Evolutionary conservation across 2,113 vertebrate genomes (phyloP).

Genomic region (Misgurnus mizolepis): DNA sequence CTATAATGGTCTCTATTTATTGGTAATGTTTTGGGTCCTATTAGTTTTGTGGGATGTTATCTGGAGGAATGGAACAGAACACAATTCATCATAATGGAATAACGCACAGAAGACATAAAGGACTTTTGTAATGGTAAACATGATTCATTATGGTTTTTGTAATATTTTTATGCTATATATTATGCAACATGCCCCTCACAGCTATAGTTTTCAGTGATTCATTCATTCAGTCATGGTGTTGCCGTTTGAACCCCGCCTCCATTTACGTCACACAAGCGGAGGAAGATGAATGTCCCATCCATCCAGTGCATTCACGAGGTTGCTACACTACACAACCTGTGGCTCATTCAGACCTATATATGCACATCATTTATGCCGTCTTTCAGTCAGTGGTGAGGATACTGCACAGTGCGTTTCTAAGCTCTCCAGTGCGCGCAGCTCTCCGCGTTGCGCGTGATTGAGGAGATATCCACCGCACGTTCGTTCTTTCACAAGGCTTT

Average conservation of each 20-base stretch:
- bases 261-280: constrained; percentile 50
- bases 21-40: too few species aligned
- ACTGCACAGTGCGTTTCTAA: background rate
- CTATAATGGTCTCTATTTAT: too few species aligned
- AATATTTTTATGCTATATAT: too few species aligned
- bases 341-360: constrained; percentile 2
- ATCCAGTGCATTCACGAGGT: background rate
- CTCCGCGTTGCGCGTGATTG: background rate
- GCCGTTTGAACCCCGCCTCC: constrained; percentile 35
- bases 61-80: too few species aligned
- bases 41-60: too few species aligned
- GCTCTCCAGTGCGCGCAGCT: background rate
- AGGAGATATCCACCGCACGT: background rate
- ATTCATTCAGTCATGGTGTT: constrained; percentile 24
- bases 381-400: background rate
- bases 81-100: too few species aligned
- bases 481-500: background rate
- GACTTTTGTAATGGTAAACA: too few species aligned
- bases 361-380: background rate
- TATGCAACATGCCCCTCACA: background rate
- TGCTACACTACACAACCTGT: constrained; percentile 31
- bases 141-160: too few species aligned
- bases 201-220: background rate
- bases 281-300: constrained; percentile 35
- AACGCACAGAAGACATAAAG: too few species aligned